phyloP scores from a whole-genome alignment of 2,888 invertebrate species.

The Pseudeuparius sepicola region DNA sequence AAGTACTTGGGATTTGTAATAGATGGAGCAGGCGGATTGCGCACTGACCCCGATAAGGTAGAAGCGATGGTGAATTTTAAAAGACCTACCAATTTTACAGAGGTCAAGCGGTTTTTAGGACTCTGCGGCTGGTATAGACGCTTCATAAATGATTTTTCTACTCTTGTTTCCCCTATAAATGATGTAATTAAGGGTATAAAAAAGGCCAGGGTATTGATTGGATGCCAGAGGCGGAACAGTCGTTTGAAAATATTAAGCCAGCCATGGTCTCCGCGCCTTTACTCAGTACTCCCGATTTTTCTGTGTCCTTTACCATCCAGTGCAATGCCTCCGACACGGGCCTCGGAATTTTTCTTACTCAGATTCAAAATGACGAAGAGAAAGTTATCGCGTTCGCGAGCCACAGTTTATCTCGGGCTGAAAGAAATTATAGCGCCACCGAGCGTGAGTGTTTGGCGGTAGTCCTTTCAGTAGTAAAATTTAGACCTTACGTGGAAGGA shows the following conservation, averaged over 20 bases:
- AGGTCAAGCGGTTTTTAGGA: slow-evolving; percentile 27
- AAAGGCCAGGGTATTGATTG: slow-evolving; percentile 20
- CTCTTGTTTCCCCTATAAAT: slow-evolving; percentile 12
- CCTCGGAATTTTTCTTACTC: slow-evolving; percentile 25
- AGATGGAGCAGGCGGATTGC: slow-evolving; percentile 9
- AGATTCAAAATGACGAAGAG: slow-evolving; percentile 17
- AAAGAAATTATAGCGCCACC: slow-evolving; percentile 19
- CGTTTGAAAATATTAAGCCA: slow-evolving; percentile 21
- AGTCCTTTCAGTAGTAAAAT: slow-evolving; percentile 25
- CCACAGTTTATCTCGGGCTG: slow-evolving; percentile 15
- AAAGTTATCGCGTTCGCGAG: slow-evolving; percentile 17
- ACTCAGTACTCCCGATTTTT: slow-evolving; percentile 21
- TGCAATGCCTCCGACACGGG: slow-evolving; percentile 27
- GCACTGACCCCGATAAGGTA: slow-evolving; percentile 13
- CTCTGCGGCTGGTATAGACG: slow-evolving; percentile 21
- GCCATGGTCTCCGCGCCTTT: slow-evolving; percentile 22
- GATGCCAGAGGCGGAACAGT: slow-evolving; percentile 19
- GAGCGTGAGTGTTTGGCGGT: slow-evolving; percentile 25
- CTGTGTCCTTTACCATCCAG: slow-evolving; percentile 20
- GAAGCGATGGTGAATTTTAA: slow-evolving; percentile 19
- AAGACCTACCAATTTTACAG: slow-evolving; percentile 22
- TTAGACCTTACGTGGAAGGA: slow-evolving; percentile 22
- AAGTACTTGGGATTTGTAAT: slow-evolving; percentile 16
- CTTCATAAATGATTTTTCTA: slow-evolving; percentile 20
- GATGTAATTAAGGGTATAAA: slow-evolving; percentile 14